phyloP scores from a whole-genome alignment of 2,113 vertebrate species.

The Maccullochella peelii region DNA sequence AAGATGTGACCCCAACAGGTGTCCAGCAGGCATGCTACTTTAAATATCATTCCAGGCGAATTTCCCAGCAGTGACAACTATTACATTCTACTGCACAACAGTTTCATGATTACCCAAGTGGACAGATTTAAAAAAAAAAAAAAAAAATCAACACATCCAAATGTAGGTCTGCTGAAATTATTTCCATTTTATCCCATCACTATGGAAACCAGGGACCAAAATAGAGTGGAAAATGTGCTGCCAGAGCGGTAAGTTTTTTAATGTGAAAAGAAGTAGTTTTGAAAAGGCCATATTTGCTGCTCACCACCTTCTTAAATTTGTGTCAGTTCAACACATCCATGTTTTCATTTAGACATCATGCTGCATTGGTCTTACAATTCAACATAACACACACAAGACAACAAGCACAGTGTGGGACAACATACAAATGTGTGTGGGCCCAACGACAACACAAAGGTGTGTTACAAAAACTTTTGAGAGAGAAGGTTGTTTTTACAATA shows the following conservation, averaged over 20 bases:
- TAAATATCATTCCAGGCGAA: conserved; percentile 44
- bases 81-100: conserved; percentile 39
- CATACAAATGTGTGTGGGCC: background rate
- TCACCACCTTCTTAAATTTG: background rate
- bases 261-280: conserved; percentile 37
- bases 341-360: background rate
- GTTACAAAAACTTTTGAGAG: background rate
- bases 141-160: conserved; percentile 60
- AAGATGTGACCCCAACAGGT: conserved; percentile 33
- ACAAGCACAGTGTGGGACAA: background rate
- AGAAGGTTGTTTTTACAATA: background rate
- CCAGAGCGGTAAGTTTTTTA: conserved; percentile 26
- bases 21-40: conserved; percentile 26
- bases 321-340: background rate
- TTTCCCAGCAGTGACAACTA: conserved; percentile 42
- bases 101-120: conserved; percentile 62
- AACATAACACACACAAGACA: background rate
- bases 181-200: conserved; percentile 67
- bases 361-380: background rate
- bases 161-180: conserved; percentile 64
- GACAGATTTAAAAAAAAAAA: conserved; percentile 48
- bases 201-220: conserved; percentile 77
- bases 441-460: background rate
- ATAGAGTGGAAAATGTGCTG: conserved; percentile 59
- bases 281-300: conserved; percentile 16